Evolutionary conservation across 2,113 vertebrate species (phyloP).

Genomic region (Bostrychus sinensis): DNA sequence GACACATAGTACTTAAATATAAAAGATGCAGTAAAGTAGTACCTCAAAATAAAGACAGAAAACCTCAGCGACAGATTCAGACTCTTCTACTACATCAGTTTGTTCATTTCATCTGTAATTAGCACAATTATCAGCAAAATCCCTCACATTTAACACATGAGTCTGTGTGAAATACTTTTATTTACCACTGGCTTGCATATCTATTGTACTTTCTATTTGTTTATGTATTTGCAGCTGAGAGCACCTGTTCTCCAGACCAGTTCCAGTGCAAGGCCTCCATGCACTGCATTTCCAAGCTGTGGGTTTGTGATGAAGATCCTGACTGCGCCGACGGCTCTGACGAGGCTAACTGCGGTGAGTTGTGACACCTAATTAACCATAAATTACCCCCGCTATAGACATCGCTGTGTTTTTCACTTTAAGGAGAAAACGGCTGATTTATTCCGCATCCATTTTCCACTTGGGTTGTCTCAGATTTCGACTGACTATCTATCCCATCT

Average conservation of each 20-base stretch:
- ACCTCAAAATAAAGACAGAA: no score
- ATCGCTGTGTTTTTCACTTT: constrained; percentile 20
- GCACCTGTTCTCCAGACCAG: constrained; percentile 97
- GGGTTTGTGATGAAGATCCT: constrained; percentile 98
- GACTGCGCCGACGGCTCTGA: constrained; percentile 97
- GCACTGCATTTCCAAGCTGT: constrained; percentile 97
- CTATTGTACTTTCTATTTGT: background rate
- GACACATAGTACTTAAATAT: no score
- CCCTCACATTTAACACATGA: no score
- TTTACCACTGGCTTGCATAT: no score
- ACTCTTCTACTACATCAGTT: no score
- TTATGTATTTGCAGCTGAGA: constrained; percentile 86
- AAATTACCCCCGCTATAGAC: constrained; percentile 35
- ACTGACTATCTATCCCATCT: constrained; percentile 5
- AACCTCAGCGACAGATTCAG: no score
- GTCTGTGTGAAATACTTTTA: no score
- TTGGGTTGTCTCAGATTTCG: constrained; percentile 28
- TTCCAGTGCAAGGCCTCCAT: constrained; percentile 98
- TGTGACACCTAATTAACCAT: constrained; percentile 48
- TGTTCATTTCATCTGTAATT: no score
- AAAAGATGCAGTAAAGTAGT: no score
- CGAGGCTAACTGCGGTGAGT: constrained; percentile 96
- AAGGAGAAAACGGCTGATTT: constrained; percentile 39
- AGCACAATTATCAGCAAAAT: no score
- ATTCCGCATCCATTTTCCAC: constrained; percentile 56